Base-by-base conservation (phyloP, 2,888 invertebrate genomes). In the Junonia oenone region DNA sequence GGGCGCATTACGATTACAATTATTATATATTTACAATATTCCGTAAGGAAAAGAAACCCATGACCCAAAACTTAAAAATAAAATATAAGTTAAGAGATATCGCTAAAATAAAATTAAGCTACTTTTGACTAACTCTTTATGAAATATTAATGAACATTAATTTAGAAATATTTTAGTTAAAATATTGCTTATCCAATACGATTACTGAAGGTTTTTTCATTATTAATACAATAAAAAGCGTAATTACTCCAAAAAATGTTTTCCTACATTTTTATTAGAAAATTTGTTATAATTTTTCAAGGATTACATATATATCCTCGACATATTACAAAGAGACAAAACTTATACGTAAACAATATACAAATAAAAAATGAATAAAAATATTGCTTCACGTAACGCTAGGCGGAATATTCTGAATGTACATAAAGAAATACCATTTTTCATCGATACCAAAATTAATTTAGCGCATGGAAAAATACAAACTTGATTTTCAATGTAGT, bases 321-420 rank as follows among this genome's bases (percentile, higher is more conserved):
- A 45, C 13, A 45, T 27, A 26, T 6, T 27, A n/a, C 15, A 31
- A 51, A 19, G 17, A 19, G 38, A 19, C 11, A 40, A 19, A 40
- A 40, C 38, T 40, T 40, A 40, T 5, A 66, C 35, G 35, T 35
- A 55, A 15, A 46, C n/a, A 64, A 63, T 63, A 62, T 47, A 66
- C 31, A 64, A 63, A 66, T 67, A 63, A 33, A 35, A 40, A 58
- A n/a, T n/a, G n/a, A 61, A 63, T 67, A 68, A 68, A 65, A 68
- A 67, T 74, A 77, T 77, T 76, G 76, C 78, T 80, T 74, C 78
- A 71, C 71, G 75, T 71, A 76, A 72, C 71, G 68, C 75, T 78
- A 82, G 82, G 79, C 81, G 83, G 83, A 83, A 61, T 59, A 51
- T 31, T 56, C 19, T 46, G 35, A 43, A 50, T 52, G 50, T 51